These are phyloP conservation scores for Tapirus terrestris DNA, from an alignment of 2,113 vertebrate genomes.

Conservation along the genomic window DNA sequence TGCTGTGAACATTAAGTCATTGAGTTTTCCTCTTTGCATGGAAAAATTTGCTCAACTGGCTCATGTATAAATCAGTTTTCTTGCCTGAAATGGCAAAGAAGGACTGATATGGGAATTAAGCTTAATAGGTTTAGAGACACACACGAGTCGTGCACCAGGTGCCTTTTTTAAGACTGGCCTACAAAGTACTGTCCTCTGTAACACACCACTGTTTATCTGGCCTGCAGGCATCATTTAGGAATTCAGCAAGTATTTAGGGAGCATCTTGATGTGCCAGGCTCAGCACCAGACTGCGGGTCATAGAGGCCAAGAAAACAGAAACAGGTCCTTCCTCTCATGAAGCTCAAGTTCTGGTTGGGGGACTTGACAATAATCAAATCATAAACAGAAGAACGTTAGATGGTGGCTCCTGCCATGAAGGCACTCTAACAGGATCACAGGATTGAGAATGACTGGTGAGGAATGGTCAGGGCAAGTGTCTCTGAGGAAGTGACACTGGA, in stretches of 20 bases:
- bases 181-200: background rate
- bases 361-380: background rate
- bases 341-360: background rate
- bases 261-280: background rate
- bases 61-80: background rate
- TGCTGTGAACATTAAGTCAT: background rate
- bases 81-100: background rate
- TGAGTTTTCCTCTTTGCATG: slow-evolving; percentile 25
- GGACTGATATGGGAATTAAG: background rate
- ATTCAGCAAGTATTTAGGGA: background rate
- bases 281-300: background rate
- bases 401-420: background rate
- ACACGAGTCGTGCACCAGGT: background rate
- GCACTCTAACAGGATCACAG: fast-evolving
- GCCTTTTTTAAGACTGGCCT: background rate
- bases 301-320: background rate
- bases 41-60: background rate
- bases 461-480: background rate
- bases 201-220: background rate
- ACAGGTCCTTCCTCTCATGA: background rate
- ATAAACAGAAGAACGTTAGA: background rate
- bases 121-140: background rate
- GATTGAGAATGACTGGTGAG: fast-evolving
- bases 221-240: background rate
- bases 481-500: background rate